Evolutionary conservation across 2,113 vertebrate species (phyloP).

Genomic region (Platycercus adscitus): DNA sequence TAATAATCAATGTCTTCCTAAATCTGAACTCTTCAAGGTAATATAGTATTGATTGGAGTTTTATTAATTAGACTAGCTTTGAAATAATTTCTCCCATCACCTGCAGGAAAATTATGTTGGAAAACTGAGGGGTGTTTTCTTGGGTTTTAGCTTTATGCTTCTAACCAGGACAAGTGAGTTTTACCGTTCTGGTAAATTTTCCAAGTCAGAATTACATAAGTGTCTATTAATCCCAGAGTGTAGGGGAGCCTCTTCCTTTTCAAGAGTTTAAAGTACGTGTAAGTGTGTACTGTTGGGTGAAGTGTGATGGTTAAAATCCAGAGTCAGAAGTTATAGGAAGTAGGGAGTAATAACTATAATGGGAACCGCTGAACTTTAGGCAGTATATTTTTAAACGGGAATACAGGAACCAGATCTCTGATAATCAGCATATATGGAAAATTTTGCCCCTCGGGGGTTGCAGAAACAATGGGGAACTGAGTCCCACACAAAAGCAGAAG

Average conservation of each 20-base stretch:
- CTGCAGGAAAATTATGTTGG: background rate
- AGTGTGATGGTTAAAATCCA: background rate
- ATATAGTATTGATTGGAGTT: background rate
- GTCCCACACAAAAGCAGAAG: background rate
- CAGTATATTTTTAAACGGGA: constrained; percentile 2
- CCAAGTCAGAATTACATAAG: background rate
- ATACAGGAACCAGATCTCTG: constrained; percentile 23
- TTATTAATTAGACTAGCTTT: background rate
- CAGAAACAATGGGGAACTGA: background rate
- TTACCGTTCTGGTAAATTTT: background rate
- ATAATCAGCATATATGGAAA: constrained; percentile 41
- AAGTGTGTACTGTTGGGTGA: background rate
- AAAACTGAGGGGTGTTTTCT: background rate
- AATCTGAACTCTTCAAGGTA: background rate
- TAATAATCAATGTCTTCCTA: background rate
- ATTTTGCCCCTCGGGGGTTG: background rate
- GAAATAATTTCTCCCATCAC: background rate
- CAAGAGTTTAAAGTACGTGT: background rate
- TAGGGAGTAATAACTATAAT: background rate
- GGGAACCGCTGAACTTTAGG: constrained; percentile 2
- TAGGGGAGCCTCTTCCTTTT: background rate
- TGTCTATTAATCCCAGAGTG: background rate
- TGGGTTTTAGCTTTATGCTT: background rate
- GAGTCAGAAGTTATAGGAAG: background rate
- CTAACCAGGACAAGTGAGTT: background rate